Conservation (phyloP, 2,888 invertebrate genomes). For the Troides oblongomaculatus region DNA sequence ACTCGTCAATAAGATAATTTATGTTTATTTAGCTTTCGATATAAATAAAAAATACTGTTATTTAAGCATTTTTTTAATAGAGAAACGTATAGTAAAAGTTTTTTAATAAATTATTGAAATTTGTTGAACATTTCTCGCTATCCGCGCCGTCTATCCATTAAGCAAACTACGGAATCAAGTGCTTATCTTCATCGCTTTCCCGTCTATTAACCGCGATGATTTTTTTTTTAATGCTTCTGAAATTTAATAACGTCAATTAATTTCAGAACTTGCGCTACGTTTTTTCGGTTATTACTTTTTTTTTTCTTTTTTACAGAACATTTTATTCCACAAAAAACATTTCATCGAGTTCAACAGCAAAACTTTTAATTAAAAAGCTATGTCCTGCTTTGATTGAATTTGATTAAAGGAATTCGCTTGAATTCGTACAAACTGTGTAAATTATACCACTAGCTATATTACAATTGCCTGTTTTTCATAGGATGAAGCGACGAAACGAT, state of each 20-base stretch:
- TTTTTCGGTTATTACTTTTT: neutral
- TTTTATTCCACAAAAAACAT: neutral
- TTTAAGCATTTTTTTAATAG: too few species aligned
- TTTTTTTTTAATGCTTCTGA: neutral
- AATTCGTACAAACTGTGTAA: neutral
- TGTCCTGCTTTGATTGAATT: constrained; percentile 3
- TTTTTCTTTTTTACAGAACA: neutral
- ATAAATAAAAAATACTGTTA: too few species aligned
- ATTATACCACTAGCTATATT: too few species aligned
- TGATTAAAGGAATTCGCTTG: neutral
- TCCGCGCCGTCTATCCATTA: constrained; percentile 8
- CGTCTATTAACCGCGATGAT: constrained; percentile 15
- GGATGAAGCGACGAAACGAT: too few species aligned
- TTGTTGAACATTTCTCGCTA: constrained; percentile 1
- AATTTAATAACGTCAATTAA: neutral
- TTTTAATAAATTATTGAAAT: neutral
- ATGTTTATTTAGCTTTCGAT: too few species aligned
- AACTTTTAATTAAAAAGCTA: constrained; percentile 3
- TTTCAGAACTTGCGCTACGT: neutral
- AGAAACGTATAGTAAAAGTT: neutral
- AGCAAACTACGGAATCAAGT: constrained; percentile 13
- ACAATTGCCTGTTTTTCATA: too few species aligned
- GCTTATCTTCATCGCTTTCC: constrained; percentile 8
- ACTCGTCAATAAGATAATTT: too few species aligned
- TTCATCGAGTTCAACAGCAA: neutral